Evolutionary conservation across 2,113 vertebrate genomes (phyloP), one percentile per base, ranked within the genome.

Genomic region (Agapornis roseicollis): DNA sequence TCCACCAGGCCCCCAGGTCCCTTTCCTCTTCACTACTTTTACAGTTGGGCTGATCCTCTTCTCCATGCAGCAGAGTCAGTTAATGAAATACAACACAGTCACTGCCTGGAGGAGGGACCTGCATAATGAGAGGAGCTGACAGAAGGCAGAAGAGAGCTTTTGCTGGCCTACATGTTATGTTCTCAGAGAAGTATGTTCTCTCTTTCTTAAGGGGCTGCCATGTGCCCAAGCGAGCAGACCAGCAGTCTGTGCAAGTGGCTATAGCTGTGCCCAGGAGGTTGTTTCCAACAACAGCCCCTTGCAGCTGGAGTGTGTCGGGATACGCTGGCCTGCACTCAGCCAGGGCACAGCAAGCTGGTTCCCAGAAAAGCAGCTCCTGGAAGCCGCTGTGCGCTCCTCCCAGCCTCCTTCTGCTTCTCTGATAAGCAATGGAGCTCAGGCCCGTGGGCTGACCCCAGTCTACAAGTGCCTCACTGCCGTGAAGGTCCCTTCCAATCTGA

Each of bases 211-310:
- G 29, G 33, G 29, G 13, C 28, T 69, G 39, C 14, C 63, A 15
- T 0, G 1, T 12, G 28, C 29, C 33, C 46, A 72, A 66, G 11
- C 0, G 0, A 89, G 65, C 23, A 28, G 20, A 61, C 6, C 53
- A 86, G 42, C 17, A 15, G 14, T 49, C 66, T 24, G 14, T 9
- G 14, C 47, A 9, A 1, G 8, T 27, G 52, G 24, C 25, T 42
- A 19, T 24, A 37, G 56, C 68, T 31, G 52, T 2, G 3, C 42
- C 8, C 14, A 13, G 14, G 20, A 10, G 31, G 25, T 63, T 29
- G 17, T 16, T 69, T 46, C 47, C 25, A 31, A 17, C 22, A 76
- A n/a, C 9, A 24, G 18, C 49, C 33, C 33, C 50, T 5, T 7
- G 18, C 4, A 9, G 23, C 52, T n/a, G n/a, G 12, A 37, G 12